Evolutionary conservation across 2,113 vertebrate genomes (phyloP), one percentile per base, ranked within the genome.

Genomic region (Trichomycterus rosablanca): DNA sequence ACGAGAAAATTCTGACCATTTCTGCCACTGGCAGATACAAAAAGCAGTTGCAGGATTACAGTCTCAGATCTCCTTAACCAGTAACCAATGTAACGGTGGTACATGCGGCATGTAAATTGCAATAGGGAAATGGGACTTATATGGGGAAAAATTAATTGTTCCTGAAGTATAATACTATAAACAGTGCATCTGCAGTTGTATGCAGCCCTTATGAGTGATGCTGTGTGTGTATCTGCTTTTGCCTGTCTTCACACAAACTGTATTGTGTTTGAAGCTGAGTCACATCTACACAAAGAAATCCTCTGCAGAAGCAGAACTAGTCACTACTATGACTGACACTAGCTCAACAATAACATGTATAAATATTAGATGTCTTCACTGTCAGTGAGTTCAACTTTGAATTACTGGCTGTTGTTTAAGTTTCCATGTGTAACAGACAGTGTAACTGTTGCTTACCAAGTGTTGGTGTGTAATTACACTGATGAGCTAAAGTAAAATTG

Each of bases 231-330:
- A 37, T 24, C 59, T 70, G 46, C 70, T 72, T 80, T 86, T 89
- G 59, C 82, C 84, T 63, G 88, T 89, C 73, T 93, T 84, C 65
- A 94, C 76, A 68, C 89, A 87, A 76, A 93, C 89, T 40, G 91
- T 84, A 70, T 91, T 90, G 79, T 85, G 88, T 77, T 82, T 80
- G 68, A 89, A 74, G 19, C 85, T 82, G 87, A 65, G 89, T 84
- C 18, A 35, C 16, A 51, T 89, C 79, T 45, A 85, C 86, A 50
- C 87, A 84, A 39, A n/a, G n/a, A 78, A 89, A 54, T 82, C 88
- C 1, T 84, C 89, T 76, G 77, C 43, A 34, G 50, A 37, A 77
- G 81, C 86, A 78, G 78, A 89, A 76, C 85, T 85, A 69, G 90
- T 88, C 59, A 20, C 42, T 32, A 20, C 8, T 4, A 40, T 26